A percentile compares a stretch with the other conserved stretches of the same genome.
phyloP scores from a whole-genome alignment of 2,888 invertebrate species.

The Brachypalpus laphriformis region DNA sequence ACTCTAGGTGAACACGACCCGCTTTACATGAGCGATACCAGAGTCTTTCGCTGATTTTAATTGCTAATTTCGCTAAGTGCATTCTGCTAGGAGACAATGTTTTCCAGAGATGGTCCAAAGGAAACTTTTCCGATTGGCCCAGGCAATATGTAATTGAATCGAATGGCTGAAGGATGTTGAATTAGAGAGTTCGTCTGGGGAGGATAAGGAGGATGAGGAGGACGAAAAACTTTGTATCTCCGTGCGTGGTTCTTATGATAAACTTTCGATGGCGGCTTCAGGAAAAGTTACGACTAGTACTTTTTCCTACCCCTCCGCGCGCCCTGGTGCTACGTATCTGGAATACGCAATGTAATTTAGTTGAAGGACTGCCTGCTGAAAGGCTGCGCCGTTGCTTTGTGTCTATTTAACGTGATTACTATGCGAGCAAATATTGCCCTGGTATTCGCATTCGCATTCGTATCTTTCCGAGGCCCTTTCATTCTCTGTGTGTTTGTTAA shows the following conservation, averaged over 20 bases:
- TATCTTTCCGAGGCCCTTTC: slow-evolving; percentile 15
- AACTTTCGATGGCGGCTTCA: slow-evolving; percentile 35
- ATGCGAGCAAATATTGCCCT: slow-evolving; percentile 67
- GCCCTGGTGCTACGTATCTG: slow-evolving; percentile 37
- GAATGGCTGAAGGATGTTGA: slow-evolving; percentile 34
- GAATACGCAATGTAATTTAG: slow-evolving; percentile 73
- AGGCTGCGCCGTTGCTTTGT: slow-evolving; percentile 51
- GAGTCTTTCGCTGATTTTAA: slow-evolving; percentile 23
- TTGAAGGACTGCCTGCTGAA: slow-evolving; percentile 44
- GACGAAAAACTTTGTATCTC: slow-evolving; percentile 29
- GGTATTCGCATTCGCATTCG: slow-evolving; percentile 39
- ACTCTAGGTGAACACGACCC: slow-evolving; percentile 52
- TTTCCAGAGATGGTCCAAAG: not conserved
- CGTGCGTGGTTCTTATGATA: slow-evolving; percentile 32
- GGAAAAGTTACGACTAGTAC: slow-evolving; percentile 32
- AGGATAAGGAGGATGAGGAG: not conserved
- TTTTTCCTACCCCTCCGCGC: not conserved
- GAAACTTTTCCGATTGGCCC: slow-evolving; percentile 25
- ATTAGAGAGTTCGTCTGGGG: slow-evolving; percentile 7
- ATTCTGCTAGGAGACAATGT: slow-evolving; percentile 3
- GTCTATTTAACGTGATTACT: slow-evolving; percentile 69
- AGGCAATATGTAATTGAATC: slow-evolving; percentile 48
- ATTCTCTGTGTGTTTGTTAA: slow-evolving; percentile 55
- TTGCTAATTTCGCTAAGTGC: slow-evolving; percentile 50
- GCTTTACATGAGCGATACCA: slow-evolving; percentile 14